Percentiles rank a stretch among this genome's conserved stretches.
Evolutionary conservation across 1,140 invertebrate species (phyloP).

Genomic region (Teleopsis dalmanni): DNA sequence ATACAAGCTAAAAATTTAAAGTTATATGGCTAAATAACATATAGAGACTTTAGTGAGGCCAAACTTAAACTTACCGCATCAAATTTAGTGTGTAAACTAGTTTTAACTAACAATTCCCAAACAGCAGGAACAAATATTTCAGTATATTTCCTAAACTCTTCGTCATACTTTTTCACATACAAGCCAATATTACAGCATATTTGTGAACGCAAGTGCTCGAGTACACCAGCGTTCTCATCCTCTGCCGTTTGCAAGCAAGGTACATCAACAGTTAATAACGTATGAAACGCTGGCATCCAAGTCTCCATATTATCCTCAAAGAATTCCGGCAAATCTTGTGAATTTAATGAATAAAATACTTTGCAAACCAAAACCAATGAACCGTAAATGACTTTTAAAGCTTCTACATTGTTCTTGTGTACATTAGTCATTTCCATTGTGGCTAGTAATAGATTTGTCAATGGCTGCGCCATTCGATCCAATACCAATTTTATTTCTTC

Average conservation of each 20-base stretch:
- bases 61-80: conserved; percentile 69
- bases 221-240: conserved; percentile 80
- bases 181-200: conserved; percentile 91
- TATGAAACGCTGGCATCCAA: conserved; percentile 90
- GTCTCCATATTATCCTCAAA: conserved; percentile 94
- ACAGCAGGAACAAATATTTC: conserved; percentile 85
- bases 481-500: conserved; percentile 94
- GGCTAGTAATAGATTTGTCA: conserved; percentile 85
- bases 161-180: conserved; percentile 96
- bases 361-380: conserved; percentile 87
- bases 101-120: conserved; percentile 82
- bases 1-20: conserved; percentile 67
- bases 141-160: conserved; percentile 87
- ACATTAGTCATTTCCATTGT: conserved; percentile 75
- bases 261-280: conserved; percentile 70
- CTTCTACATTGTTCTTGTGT: conserved; percentile 70
- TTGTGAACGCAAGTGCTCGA: conserved; percentile 89
- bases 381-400: conserved; percentile 81
- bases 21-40: background rate
- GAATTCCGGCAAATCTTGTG: conserved; percentile 94
- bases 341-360: conserved; percentile 95
- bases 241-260: conserved; percentile 63
- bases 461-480: conserved; percentile 84
- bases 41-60: too few species aligned
- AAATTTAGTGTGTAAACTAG: conserved; percentile 80